Evolutionary conservation across 2,888 invertebrate species (phyloP).

Genomic region (Melanostoma mellinum): DNA sequence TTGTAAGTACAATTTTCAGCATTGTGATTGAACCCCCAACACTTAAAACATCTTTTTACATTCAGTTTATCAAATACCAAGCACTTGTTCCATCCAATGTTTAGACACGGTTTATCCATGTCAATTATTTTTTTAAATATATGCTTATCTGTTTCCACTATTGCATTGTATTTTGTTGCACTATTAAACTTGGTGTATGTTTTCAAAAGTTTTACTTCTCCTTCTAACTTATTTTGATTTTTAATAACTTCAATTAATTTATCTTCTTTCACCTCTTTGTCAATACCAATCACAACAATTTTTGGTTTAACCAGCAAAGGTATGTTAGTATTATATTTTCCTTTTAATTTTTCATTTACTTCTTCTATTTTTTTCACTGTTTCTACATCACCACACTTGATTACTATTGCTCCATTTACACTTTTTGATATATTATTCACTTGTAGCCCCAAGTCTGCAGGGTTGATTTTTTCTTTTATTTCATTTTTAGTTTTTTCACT

Average conservation of each 20-base stretch:
- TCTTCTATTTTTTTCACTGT: constrained; percentile 13
- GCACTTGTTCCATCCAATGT: constrained; percentile 28
- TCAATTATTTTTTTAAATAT: constrained; percentile 29
- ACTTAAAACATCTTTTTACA: constrained; percentile 28
- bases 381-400: constrained; percentile 14
- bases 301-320: neutral
- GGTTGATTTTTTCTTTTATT: constrained; percentile 14
- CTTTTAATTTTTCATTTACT: neutral
- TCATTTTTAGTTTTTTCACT: constrained; percentile 1
- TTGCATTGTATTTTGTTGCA: constrained; percentile 11
- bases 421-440: neutral
- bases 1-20: constrained; percentile 4
- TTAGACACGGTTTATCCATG: neutral
- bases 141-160: constrained; percentile 12
- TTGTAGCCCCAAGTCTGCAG: neutral
- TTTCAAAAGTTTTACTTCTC: constrained; percentile 11
- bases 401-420: neutral
- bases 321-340: neutral
- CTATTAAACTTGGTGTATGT: constrained; percentile 5
- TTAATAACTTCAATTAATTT: constrained; percentile 1
- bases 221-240: constrained; percentile 1
- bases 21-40: constrained; percentile 21
- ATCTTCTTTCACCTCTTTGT: neutral
- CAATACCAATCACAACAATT: constrained; percentile 13
- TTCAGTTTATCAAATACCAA: constrained; percentile 10